Base-by-base conservation (phyloP, 2,888 invertebrate genomes). In the Lasiommata megera region DNA sequence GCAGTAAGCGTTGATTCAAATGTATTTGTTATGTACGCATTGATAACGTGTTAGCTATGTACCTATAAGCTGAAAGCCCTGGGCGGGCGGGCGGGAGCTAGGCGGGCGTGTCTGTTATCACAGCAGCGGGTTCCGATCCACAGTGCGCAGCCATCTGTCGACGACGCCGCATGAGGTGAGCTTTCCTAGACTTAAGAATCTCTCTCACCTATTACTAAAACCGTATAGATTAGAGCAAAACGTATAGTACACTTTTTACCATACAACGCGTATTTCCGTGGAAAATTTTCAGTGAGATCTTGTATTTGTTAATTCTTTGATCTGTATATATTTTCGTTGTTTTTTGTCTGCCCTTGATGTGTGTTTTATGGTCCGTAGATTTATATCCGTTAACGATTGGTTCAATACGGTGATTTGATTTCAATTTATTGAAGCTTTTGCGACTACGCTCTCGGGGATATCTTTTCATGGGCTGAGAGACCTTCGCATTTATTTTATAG, bases 61-160 rank as follows among this genome's bases (percentile, higher is more conserved):
- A 14, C 36, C 23, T 46, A 56, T 65, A 62, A 60, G 63, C 59
- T 62, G 54, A 62, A 62, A 43, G 41, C 14, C 34, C 43, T 38
- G 56, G 59, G 44, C 38, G 37, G 56, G 46, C 28, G 54, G 44
- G 48, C 36, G 46, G 54, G 54, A 36, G 60, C 37, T 12, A 14
- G 60, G 58, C 51, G 57, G 52, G 53, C 40, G 55, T 28, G 48
- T 31, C 58, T 51, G 47, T 38, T 40, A 41, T 41, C 48, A 56
- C 31, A 11, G 14, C 44, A 37, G 23, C 40, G 41, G 9, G 29
- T 40, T 23, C 46, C 8, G 29, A 17, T 37, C 37, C 74, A 74
- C 83, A 84, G 83, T 84, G 74, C 80, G 79, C 80, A 69, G 70
- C 56, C 64, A 67, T 66, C 73, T 40, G 66, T 74, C 75, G 73